These are phyloP conservation scores for Petrocephalus zakoni DNA, from an alignment of 2,113 vertebrate genomes.

Conservation along the genomic window DNA sequence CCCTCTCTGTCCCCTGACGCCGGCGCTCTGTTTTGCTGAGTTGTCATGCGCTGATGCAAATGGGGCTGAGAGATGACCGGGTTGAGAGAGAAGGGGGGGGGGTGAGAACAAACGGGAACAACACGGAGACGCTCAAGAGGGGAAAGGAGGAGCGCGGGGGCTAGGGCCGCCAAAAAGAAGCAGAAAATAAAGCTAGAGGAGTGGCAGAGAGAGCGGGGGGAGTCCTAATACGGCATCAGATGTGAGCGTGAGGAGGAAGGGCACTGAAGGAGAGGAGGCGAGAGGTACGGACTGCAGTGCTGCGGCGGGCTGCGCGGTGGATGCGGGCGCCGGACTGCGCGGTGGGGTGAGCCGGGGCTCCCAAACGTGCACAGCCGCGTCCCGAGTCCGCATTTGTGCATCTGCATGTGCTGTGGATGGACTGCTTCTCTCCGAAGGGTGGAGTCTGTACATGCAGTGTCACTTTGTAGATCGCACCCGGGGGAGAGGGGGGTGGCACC, in stretches of 20 bases:
- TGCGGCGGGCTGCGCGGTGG: not conserved
- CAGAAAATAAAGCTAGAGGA: not conserved
- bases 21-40: conserved; percentile 52
- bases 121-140: not conserved
- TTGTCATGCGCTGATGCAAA: conserved; percentile 41
- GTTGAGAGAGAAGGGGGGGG: conserved; percentile 4
- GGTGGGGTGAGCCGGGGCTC: not conserved
- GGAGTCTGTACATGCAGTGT: not conserved
- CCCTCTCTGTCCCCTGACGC: not conserved
- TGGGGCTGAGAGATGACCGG: conserved; percentile 24
- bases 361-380: not conserved
- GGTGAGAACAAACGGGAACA: conserved; percentile 29
- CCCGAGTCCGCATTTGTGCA: not conserved
- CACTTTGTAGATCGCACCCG: not conserved
- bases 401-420: not conserved
- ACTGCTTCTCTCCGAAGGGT: not conserved
- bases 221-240: not conserved
- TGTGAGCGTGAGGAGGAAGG: conserved; percentile 40
- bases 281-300: conserved; percentile 15
- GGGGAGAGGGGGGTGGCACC: not conserved
- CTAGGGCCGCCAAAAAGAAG: not conserved
- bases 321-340: conserved; percentile 15
- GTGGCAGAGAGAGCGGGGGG: not conserved
- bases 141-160: not conserved
- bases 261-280: conserved; percentile 28